phyloP scores from a whole-genome alignment of 2,113 vertebrate genomes.

The Tichodroma muraria region DNA sequence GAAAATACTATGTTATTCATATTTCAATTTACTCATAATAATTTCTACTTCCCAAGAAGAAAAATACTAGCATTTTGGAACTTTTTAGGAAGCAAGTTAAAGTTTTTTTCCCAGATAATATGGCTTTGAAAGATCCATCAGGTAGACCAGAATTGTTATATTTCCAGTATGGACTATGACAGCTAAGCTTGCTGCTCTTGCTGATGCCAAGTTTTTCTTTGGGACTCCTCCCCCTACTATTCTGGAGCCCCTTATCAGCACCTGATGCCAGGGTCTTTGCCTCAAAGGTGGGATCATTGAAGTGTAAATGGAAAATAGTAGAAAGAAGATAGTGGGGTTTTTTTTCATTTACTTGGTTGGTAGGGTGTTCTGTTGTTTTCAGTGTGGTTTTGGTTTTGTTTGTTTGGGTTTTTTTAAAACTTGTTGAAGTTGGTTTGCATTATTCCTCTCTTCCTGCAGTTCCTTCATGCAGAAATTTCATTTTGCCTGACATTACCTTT shows the following conservation, averaged over 20 bases:
- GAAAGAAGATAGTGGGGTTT: not conserved
- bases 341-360: not conserved
- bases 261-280: not conserved
- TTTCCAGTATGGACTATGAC: not conserved
- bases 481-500: not conserved
- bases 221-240: not conserved
- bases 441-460: not conserved
- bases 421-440: not conserved
- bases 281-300: not conserved
- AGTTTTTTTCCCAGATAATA: not conserved
- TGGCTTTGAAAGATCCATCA: not conserved
- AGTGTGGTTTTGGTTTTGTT: not conserved
- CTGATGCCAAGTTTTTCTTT: not conserved
- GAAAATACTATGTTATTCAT: not conserved
- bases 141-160: not conserved
- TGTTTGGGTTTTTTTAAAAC: not conserved
- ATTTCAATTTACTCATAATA: not conserved
- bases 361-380: not conserved
- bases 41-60: not conserved
- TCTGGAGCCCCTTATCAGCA: not conserved
- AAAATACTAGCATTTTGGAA: not conserved
- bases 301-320: not conserved
- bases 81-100: not conserved
- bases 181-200: not conserved
- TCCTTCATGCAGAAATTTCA: not conserved